Evolutionary conservation across 2,888 invertebrate genomes (phyloP).

Genomic region (Eubasilissa splendida): DNA sequence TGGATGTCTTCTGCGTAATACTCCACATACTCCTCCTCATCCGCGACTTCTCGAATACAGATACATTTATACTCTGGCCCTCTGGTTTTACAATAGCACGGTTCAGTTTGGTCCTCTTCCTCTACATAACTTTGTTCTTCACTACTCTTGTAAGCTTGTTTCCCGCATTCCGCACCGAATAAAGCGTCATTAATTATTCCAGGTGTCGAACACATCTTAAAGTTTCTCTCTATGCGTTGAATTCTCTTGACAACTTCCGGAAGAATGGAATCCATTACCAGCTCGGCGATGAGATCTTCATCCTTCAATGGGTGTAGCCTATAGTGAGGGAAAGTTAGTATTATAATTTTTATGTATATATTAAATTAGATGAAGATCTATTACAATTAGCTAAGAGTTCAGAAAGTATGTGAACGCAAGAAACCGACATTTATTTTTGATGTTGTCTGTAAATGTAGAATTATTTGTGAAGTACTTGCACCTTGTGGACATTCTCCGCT

Average conservation of each 20-base stretch:
- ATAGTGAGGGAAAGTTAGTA: not conserved
- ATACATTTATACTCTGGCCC: not conserved
- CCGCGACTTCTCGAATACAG: not conserved
- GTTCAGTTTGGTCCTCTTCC: not conserved
- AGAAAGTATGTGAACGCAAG: too few relatives aligned
- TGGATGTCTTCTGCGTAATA: not conserved
- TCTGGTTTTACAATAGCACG: not conserved
- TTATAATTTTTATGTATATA: too few relatives aligned
- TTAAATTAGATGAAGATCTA: too few relatives aligned
- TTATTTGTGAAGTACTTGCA: not conserved
- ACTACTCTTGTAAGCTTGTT: not conserved
- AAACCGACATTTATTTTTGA: too few relatives aligned
- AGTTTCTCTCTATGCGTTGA: conserved; percentile 20
- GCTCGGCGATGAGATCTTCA: conserved; percentile 25
- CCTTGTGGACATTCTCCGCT: conserved; percentile 1
- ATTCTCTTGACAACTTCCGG: conserved; percentile 31
- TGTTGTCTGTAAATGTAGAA: too few relatives aligned
- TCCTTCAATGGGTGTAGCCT: conserved; percentile 4
- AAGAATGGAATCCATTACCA: conserved; percentile 34
- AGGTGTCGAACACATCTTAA: not conserved
- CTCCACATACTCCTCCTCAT: not conserved
- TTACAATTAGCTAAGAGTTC: too few relatives aligned
- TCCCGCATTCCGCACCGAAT: not conserved
- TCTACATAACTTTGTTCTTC: not conserved
- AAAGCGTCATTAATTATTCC: not conserved